phyloP scores from a whole-genome alignment of 2,113 vertebrate genomes.

The Anolis carolinensis region DNA sequence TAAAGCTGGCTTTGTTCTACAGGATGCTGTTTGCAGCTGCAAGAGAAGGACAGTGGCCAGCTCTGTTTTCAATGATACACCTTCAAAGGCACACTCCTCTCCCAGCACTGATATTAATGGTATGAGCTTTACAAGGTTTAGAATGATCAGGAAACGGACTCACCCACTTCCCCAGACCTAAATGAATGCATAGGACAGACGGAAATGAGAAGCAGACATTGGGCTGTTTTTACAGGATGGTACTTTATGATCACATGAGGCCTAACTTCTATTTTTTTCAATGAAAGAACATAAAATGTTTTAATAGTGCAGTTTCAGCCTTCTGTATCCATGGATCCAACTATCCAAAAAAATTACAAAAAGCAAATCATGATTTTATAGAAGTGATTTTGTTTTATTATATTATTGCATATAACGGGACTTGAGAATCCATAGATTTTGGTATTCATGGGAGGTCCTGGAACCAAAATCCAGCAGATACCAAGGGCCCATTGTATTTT shows the following conservation, averaged over 20 bases:
- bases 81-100: constrained; percentile 46
- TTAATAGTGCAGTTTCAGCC: neutral
- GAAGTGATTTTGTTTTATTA: too few species aligned
- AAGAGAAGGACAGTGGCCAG: constrained; percentile 53
- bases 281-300: neutral
- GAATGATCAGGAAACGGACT: neutral
- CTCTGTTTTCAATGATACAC: constrained; percentile 42
- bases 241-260: neutral
- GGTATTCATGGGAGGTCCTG: too few species aligned
- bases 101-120: constrained; percentile 36
- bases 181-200: neutral
- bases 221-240: neutral
- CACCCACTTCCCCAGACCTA: neutral
- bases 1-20: neutral
- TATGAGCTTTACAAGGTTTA: neutral
- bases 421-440: too few species aligned
- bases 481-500: neutral
- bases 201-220: neutral
- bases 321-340: too few species aligned
- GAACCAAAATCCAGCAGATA: too few species aligned
- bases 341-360: too few species aligned
- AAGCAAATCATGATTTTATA: too few species aligned
- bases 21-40: constrained; percentile 49
- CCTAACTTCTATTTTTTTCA: neutral
- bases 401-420: too few species aligned